phyloP scores from a whole-genome alignment of 1,140 invertebrate species.

The Reticulitermes speratus region DNA sequence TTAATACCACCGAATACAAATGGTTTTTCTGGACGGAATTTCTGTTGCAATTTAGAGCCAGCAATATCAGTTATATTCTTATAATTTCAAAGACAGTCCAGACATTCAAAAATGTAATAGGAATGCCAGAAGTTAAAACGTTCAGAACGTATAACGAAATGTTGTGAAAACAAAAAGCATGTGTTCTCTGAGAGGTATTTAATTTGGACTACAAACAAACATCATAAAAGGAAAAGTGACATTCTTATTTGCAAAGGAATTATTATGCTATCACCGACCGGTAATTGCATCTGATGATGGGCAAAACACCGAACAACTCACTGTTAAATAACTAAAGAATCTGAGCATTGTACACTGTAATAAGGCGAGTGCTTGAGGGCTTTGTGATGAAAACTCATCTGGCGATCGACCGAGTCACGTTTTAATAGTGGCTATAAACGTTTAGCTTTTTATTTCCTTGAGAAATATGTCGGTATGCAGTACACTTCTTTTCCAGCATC shows the following conservation, averaged over 20 bases:
- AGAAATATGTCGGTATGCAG: neutral
- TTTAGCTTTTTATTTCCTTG: neutral
- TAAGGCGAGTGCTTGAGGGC: neutral
- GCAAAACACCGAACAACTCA: neutral
- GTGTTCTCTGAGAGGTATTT: neutral
- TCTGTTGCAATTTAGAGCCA: neutral
- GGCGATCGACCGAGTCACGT: neutral
- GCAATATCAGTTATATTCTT: neutral
- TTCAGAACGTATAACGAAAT: neutral
- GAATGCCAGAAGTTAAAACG: neutral
- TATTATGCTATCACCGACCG: neutral
- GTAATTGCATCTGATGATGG: neutral
- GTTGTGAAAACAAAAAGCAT: neutral
- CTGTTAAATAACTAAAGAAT: neutral
- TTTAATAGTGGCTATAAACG: neutral
- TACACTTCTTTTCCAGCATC: neutral
- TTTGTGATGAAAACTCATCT: neutral
- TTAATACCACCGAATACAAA: neutral
- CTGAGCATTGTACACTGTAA: neutral
- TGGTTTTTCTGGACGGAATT: neutral
- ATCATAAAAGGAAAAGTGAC: neutral
- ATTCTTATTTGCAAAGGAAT: neutral
- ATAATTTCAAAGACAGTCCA: neutral
- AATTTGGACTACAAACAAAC: slow-evolving; percentile 2
- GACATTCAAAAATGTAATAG: neutral